A percentile compares a stretch with the other conserved stretches of the same genome.
These are phyloP conservation scores for Trissoscelio sp. DNA, from an alignment of 2,888 invertebrate genomes.

Conservation along the genomic window DNA sequence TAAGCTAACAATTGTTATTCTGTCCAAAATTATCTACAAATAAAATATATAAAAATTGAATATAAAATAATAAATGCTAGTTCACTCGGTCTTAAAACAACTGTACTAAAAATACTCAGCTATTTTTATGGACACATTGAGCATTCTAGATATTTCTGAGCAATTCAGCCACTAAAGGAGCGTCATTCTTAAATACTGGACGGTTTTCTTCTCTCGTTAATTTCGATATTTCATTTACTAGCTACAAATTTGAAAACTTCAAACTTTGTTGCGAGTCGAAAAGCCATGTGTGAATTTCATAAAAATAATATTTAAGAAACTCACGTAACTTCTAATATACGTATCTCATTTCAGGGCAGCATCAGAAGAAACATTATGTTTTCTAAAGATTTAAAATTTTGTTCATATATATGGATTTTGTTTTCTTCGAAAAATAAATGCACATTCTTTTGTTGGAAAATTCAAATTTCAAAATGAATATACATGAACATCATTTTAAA, in stretches of 20 bases:
- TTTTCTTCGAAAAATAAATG: not conserved
- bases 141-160: slow-evolving; percentile 63
- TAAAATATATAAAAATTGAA: no score
- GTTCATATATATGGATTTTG: not conserved
- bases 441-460: no score
- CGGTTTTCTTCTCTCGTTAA: slow-evolving; percentile 32
- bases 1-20: no score
- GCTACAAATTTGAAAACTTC: slow-evolving; percentile 40
- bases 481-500: no score
- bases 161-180: slow-evolving; percentile 65
- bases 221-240: slow-evolving; percentile 65
- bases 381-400: not conserved
- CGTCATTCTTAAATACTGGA: slow-evolving; percentile 54
- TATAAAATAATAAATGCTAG: slow-evolving; percentile 41
- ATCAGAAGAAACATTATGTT: not conserved
- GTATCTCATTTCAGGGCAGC: not conserved
- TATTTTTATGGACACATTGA: slow-evolving; percentile 81
- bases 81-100: not conserved
- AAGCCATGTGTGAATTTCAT: slow-evolving; percentile 5
- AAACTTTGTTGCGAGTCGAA: slow-evolving; percentile 34
- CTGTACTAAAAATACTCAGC: slow-evolving; percentile 79
- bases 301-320: slow-evolving; percentile 9
- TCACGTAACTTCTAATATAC: slow-evolving; percentile 21
- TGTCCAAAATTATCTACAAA: no score
- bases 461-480: no score